Evolutionary conservation across 2,113 vertebrate genomes (phyloP).

Genomic region (Leptocoma aspasia): DNA sequence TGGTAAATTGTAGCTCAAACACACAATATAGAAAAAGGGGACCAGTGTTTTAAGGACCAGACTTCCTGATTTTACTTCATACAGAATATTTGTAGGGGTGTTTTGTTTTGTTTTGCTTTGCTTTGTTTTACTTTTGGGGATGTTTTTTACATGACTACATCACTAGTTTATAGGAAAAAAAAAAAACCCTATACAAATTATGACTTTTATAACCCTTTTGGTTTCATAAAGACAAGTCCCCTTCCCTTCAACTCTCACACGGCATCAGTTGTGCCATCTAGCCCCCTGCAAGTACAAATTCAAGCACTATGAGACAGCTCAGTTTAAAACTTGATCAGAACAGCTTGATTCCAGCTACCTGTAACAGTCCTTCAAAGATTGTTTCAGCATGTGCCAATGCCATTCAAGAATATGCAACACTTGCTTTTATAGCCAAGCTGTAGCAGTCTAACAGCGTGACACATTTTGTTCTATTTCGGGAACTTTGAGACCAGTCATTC

Average conservation of each 20-base stretch:
- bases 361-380: background rate
- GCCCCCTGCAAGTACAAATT: background rate
- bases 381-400: background rate
- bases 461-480: background rate
- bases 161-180: background rate
- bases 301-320: background rate
- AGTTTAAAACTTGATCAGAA: background rate
- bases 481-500: background rate
- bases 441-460: background rate
- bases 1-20: background rate
- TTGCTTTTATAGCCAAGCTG: background rate
- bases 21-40: too few relatives aligned
- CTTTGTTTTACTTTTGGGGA: background rate
- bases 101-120: background rate
- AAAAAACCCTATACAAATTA: background rate
- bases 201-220: accelerated
- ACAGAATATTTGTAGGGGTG: accelerated
- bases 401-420: background rate
- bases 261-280: background rate
- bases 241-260: background rate
- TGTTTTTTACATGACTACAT: background rate
- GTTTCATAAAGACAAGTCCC: background rate
- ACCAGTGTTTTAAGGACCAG: accelerated
- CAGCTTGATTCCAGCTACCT: background rate
- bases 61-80: background rate